Base-by-base conservation (phyloP, 2,797 vertebrate genomes). In the Sciurus vulgaris region DNA sequence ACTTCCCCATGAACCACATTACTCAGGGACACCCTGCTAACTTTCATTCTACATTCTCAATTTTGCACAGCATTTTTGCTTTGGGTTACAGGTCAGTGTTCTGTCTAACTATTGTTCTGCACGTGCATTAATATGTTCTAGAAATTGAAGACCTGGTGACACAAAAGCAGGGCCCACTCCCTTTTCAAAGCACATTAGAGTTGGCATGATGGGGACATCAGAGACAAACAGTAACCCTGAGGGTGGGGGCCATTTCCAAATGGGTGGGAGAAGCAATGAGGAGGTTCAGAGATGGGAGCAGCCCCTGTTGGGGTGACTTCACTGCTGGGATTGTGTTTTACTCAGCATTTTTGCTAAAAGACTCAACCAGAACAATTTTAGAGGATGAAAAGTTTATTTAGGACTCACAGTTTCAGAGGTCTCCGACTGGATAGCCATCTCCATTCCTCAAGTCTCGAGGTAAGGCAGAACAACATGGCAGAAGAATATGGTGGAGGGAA, bases 91-190 rank as follows among this genome's bases (percentile, higher is more conserved):
- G 67, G 22, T 1, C 54, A 35, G 13, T 20, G 22, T 91, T 56
- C 5, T 1, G 15, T 15, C 35, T 12, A 5, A 54, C 22, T 33
- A 1, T 22, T 12, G 51, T 35, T 20, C 17, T 49, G 11, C 22
- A 10, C 0, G 3, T 2, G 26, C 33, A 24, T 0, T 38, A 15
- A 33, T 24, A 33, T 0, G 30, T 5, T 33, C 20, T 5, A 65
- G 56, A 13, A 73, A 69, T 38, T 6, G 30, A 87, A 30, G 63
- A 77, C 22, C 26, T 0, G 14, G 85, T n/a, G 33, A 70, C 18
- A 47, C 7, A 8, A 91, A 33, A 86, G 47, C 26, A 69, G n/a
- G 28, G 18, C 17, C 9, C 7, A 14, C n/a, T 33, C 30, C 22
- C 35, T 89, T 82, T 30, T 72, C 10, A 70, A 41, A 5, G n/a